Conservation (phyloP, 2,797 vertebrate species). For the Dryobates pubescens region DNA sequence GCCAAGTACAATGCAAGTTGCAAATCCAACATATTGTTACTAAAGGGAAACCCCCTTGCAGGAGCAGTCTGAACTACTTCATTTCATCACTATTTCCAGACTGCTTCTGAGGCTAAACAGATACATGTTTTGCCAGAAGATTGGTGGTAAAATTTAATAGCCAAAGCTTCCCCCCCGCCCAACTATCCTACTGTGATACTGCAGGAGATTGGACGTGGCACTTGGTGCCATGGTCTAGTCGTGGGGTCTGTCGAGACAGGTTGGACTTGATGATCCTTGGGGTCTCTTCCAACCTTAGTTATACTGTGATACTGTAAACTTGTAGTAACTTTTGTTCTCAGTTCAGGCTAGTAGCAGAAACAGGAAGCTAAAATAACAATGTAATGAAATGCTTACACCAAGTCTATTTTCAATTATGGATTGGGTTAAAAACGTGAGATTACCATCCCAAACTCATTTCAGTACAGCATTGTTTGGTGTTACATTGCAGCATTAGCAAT, state of each 20-base stretch:
- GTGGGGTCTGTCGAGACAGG: no score
- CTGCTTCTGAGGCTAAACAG: background rate
- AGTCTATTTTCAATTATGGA: background rate
- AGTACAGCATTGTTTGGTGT: background rate
- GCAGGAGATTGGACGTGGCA: no score
- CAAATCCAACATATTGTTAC: background rate
- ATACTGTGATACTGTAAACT: no score
- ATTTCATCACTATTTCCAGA: background rate
- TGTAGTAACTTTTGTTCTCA: background rate
- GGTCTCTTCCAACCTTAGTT: no score
- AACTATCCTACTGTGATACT: no score
- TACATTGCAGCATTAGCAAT: background rate
- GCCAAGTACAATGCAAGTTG: background rate
- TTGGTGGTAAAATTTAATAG: background rate
- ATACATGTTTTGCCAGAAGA: background rate
- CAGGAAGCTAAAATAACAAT: background rate
- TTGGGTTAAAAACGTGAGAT: background rate
- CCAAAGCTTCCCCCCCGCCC: background rate
- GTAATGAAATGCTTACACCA: background rate
- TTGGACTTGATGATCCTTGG: no score
- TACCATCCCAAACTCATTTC: background rate
- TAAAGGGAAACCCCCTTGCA: background rate
- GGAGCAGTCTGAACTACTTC: background rate
- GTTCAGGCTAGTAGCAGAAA: background rate
- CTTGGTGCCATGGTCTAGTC: no score